A percentile compares a stretch with the other conserved stretches of the same genome.
These are phyloP conservation scores for Gymnarchus niloticus DNA, from an alignment of 2,113 vertebrate genomes.

Conservation along the genomic window DNA sequence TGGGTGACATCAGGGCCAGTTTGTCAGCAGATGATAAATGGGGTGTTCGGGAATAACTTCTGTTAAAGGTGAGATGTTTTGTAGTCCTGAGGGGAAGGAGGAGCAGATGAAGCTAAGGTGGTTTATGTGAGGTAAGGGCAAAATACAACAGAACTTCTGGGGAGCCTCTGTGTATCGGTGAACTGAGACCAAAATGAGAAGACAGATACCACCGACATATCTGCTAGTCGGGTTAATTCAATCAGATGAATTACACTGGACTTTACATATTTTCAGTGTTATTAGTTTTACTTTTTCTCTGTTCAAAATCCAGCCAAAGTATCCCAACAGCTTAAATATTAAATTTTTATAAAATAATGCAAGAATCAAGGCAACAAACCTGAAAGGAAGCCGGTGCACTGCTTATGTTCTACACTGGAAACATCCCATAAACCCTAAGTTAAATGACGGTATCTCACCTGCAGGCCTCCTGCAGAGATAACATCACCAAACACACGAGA, in stretches of 20 bases:
- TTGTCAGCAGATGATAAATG: constrained; percentile 36
- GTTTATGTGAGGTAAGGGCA: background rate
- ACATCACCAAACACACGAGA: too few relatives aligned
- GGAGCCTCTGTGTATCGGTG: too few relatives aligned
- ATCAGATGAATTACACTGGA: background rate
- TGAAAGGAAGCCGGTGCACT: background rate
- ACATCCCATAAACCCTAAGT: too few relatives aligned
- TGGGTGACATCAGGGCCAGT: background rate
- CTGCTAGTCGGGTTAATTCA: background rate
- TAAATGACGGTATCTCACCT: background rate
- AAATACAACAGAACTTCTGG: background rate
- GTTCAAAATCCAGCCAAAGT: background rate
- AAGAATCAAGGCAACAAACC: background rate
- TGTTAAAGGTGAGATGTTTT: constrained; percentile 14
- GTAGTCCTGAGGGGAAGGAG: constrained; percentile 12
- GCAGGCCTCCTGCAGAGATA: background rate
- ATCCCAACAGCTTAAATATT: background rate
- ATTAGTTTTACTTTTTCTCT: background rate
- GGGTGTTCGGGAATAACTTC: background rate
- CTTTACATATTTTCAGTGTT: background rate
- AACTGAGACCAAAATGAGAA: background rate
- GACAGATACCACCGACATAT: background rate
- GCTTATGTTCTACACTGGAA: background rate
- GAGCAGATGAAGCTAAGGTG: background rate
- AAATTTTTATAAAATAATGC: background rate